Evolutionary conservation across 64 coral and sea anemone genomes (phyloP), one percentile per base, ranked within the genome.

Genomic region (Montipora sp.): DNA sequence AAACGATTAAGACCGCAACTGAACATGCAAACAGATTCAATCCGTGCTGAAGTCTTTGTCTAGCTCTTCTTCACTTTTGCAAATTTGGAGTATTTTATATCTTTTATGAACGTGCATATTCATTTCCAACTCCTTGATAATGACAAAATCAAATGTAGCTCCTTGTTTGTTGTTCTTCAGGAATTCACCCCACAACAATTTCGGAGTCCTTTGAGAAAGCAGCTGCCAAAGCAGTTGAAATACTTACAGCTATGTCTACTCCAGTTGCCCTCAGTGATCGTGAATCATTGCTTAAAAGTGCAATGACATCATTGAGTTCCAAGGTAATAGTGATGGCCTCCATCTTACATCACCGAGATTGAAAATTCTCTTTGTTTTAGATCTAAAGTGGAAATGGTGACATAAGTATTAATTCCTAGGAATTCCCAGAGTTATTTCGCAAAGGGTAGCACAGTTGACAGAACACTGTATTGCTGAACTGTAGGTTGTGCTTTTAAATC

Each of bases 301-400:
- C 98, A 44, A 96, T 92, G 55, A 99, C 98, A 43, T 95, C 98
- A 4, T 89, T 99, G 0, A 99, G 93, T 80, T 99, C 98, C 7
- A 99, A 99, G 94, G 98, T 99, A 71, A 71, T 22, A 15, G 18
- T 22, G 8, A 5, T 21, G 68, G 20, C 20, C 18, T 71, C 20
- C 9, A 16, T 63, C 8, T 63, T 63, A 3, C 13, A 80, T 5
- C 15, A 7, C 2, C 0, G 2, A 0, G 16, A 6, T 50, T 3
- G 3, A 74, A 22, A 3, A 55, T 45, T 47, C 12, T 87, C 10
- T 27, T 16, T 57, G 70, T 22, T 47, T 18, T 88, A 99, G 98
- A 99, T 99, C 48, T 94, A 99, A 77, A 87, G 90, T 94, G 92
- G 98, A 19, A 99, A 88, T 92, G 98, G 98, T 46, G 98, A 99